Evolutionary conservation across 1,140 invertebrate genomes (phyloP).

Genomic region (Alviniconcha marisindica): DNA sequence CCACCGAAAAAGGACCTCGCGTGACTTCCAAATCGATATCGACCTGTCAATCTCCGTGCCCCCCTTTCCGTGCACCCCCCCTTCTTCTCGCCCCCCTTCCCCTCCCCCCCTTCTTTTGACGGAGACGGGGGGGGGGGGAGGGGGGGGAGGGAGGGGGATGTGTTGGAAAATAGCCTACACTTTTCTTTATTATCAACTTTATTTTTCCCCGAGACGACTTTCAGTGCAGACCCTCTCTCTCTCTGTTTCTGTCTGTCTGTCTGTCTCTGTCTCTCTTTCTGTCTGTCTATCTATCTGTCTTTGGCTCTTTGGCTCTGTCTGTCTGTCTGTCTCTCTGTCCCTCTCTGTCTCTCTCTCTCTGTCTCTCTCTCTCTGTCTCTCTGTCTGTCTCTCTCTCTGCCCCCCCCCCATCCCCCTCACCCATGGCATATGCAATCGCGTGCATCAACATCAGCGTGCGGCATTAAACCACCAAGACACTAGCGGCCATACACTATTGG

Average conservation of each 20-base stretch:
- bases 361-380: not conserved
- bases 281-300: not conserved
- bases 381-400: not conserved
- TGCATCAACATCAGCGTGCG: too few species aligned
- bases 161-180: not conserved
- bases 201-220: not conserved
- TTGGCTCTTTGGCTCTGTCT: too few species aligned
- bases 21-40: not conserved
- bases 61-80: too few species aligned
- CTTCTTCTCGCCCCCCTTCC: too few species aligned
- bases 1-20: not conserved
- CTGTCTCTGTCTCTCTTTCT: slow-evolving; percentile 23
- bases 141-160: not conserved
- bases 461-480: too few species aligned
- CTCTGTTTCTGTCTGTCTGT: not conserved
- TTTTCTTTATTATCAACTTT: not conserved
- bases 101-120: too few species aligned
- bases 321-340: too few species aligned
- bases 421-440: too few species aligned
- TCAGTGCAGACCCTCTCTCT: not conserved
- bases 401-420: too few species aligned
- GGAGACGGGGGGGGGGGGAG: too few species aligned
- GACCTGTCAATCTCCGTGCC: not conserved
- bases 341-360: slow-evolving; percentile 4
- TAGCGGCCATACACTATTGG: too few species aligned